Percentiles rank a stretch among this genome's conserved stretches.
phyloP scores from a whole-genome alignment of 2,113 vertebrate species.

The Platycercus adscitus region DNA sequence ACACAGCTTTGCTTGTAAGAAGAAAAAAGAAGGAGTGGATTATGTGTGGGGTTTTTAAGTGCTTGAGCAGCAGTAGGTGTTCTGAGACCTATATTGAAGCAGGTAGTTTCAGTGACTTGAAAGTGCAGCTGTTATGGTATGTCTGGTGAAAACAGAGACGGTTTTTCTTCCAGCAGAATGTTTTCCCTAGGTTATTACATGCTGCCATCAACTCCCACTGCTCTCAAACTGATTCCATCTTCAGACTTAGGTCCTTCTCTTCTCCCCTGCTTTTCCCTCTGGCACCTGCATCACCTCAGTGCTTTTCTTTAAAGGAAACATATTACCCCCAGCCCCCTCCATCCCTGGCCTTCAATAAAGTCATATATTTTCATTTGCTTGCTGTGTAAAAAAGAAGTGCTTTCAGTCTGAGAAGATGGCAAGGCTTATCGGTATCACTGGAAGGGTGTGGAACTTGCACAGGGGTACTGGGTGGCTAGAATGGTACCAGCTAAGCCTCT shows the following conservation, averaged over 20 bases:
- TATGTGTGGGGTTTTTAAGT: neutral
- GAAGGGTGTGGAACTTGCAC: neutral
- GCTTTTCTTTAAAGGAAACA: neutral
- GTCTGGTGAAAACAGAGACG: neutral
- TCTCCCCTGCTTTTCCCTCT: neutral
- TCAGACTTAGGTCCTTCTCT: neutral
- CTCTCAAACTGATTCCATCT: neutral
- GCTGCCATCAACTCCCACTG: neutral
- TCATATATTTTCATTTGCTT: neutral
- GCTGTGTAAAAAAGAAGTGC: neutral
- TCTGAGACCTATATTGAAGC: neutral
- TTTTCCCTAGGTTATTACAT: neutral
- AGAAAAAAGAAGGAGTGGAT: neutral
- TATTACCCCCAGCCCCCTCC: neutral
- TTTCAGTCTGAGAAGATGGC: neutral
- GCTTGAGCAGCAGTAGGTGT: neutral
- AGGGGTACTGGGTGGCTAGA: neutral
- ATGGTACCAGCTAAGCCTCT: neutral
- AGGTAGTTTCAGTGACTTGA: neutral
- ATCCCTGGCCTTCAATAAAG: neutral
- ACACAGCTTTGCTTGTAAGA: neutral
- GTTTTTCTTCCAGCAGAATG: neutral
- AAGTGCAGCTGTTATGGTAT: neutral
- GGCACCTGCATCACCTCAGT: neutral
- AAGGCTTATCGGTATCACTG: neutral